These are phyloP conservation scores for Drosophila tani DNA, from an alignment of 1,140 invertebrate species.

Conservation along the genomic window DNA sequence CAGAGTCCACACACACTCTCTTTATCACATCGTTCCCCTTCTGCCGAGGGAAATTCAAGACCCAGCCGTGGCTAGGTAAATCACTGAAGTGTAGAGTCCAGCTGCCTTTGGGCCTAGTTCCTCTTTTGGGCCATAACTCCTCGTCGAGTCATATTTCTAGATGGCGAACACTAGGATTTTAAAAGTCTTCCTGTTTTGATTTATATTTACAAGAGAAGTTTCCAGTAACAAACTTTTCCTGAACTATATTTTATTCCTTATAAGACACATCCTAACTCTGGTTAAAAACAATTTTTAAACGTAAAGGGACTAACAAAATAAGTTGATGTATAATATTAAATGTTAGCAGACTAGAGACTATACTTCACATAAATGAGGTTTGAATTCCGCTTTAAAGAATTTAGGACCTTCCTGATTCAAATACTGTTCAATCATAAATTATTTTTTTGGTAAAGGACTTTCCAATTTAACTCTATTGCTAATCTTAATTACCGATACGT, in stretches of 20 bases:
- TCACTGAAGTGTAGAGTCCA: conserved; percentile 2
- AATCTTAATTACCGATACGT: background rate
- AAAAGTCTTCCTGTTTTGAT: background rate
- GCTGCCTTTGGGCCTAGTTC: background rate
- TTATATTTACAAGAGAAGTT: background rate
- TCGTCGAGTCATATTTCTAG: background rate
- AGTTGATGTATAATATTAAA: no score
- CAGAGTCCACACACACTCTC: conserved; percentile 22
- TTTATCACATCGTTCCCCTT: conserved; percentile 8
- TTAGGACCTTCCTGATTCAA: background rate
- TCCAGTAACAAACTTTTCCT: no score
- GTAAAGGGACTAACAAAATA: no score
- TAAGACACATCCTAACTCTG: background rate
- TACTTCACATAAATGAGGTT: background rate
- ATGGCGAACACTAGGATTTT: background rate
- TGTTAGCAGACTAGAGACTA: no score
- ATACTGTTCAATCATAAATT: background rate
- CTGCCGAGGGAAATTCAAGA: conserved; percentile 20
- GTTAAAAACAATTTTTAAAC: background rate
- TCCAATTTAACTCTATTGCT: background rate
- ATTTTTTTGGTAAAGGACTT: background rate
- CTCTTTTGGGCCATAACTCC: background rate
- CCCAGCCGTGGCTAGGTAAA: conserved; percentile 2
- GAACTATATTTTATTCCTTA: background rate
- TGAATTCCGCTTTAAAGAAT: background rate